Percentiles rank a stretch among this genome's conserved stretches.
Evolutionary conservation across 2,113 vertebrate genomes (phyloP).

Genomic region (Athene cunicularia): DNA sequence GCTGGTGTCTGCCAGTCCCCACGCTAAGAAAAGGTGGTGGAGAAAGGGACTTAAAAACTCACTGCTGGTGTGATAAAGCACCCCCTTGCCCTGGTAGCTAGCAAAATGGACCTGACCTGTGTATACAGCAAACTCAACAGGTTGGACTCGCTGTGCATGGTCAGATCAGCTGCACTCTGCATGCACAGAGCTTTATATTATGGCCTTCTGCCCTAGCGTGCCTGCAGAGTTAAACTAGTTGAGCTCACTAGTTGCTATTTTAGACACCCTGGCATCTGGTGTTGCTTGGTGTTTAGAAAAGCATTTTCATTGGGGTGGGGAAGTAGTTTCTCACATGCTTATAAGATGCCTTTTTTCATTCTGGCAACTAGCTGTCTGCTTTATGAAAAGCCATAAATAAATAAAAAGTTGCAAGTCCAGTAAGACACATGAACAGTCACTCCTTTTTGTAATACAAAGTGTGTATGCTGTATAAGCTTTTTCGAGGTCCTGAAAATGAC

Average conservation of each 20-base stretch:
- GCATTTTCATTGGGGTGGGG: neutral
- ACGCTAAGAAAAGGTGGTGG: neutral
- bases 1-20: neutral
- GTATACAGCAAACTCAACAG: neutral
- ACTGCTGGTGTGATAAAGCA: neutral
- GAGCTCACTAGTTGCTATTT: slow-evolving; percentile 62
- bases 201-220: slow-evolving; percentile 2
- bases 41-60: neutral
- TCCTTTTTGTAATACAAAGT: neutral
- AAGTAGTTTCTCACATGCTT: neutral
- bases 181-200: neutral
- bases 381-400: slow-evolving; percentile 20
- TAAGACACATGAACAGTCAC: neutral
- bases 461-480: neutral
- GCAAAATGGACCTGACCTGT: neutral
- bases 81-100: neutral
- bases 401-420: neutral
- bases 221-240: slow-evolving; percentile 30
- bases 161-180: neutral
- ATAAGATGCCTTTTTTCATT: neutral
- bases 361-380: neutral
- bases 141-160: neutral
- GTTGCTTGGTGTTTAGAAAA: slow-evolving; percentile 46
- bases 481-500: neutral
- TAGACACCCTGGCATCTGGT: slow-evolving; percentile 58